Conservation (phyloP, 1,140 invertebrate genomes). For the Lysiphlebus fabarum region DNA sequence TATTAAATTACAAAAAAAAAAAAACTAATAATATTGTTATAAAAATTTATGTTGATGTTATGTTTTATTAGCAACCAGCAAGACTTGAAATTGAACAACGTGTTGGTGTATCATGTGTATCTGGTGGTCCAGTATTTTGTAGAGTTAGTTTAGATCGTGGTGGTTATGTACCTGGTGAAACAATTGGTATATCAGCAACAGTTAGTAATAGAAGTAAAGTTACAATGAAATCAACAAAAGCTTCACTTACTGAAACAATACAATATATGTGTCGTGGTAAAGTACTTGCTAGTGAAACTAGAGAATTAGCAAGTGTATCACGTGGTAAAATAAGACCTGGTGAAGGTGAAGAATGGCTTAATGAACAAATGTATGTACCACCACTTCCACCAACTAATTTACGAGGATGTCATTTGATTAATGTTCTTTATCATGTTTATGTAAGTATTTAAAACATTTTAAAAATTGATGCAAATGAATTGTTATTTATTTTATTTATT, state of each 20-base stretch:
- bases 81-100: slow-evolving; percentile 87
- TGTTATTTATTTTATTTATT: slow-evolving; percentile 17
- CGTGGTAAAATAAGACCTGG: slow-evolving; percentile 81
- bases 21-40: slow-evolving; percentile 11
- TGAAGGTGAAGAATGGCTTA: slow-evolving; percentile 81
- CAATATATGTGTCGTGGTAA: slow-evolving; percentile 85
- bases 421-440: slow-evolving; percentile 91
- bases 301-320: slow-evolving; percentile 77
- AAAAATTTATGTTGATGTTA: slow-evolving; percentile 14
- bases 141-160: slow-evolving; percentile 83
- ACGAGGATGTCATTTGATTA: slow-evolving; percentile 91
- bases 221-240: slow-evolving; percentile 55
- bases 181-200: slow-evolving; percentile 79
- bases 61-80: slow-evolving; percentile 77
- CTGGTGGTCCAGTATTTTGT: slow-evolving; percentile 77
- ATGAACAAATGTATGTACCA: slow-evolving; percentile 89
- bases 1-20: slow-evolving; percentile 26
- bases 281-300: slow-evolving; percentile 80
- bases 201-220: slow-evolving; percentile 82
- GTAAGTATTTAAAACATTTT: slow-evolving; percentile 69
- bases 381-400: slow-evolving; percentile 92
- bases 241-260: slow-evolving; percentile 69
- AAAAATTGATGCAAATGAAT: slow-evolving; percentile 20
- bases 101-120: slow-evolving; percentile 81
- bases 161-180: slow-evolving; percentile 91